Base-by-base conservation (phyloP, 1,140 invertebrate species). In the Scaptodrosophila lebanonensis region DNA sequence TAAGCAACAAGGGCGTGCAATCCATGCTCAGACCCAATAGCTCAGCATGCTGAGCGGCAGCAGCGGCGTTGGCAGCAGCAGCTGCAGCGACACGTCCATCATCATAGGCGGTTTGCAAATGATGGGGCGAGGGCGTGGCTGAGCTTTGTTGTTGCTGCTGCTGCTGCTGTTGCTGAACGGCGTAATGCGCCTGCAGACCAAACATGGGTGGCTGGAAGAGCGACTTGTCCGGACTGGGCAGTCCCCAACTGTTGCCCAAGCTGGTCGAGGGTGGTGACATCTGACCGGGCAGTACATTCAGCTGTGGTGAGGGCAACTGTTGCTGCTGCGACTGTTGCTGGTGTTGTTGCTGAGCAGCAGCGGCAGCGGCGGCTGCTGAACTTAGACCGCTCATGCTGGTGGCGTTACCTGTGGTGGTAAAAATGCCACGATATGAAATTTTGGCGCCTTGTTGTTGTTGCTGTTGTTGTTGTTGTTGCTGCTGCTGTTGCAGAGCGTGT, bases 351-450 rank as follows among this genome's bases (percentile, higher is more conserved):
- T 79, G 72, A 8, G 76, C 33, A 72, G 50, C n/a, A 58, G 60
- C 42, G 58, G 76, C 33, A 29, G 67, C 57, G 36, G 76, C 61
- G 33, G 75, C 40, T 32, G 79, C 52, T 44, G 71, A 62, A 17
- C 25, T 73, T 56, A 85, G 71, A 6, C 57, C 89, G 85, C 69
- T 90, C 87, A 87, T 90, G 87, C 66, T 90, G 87, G 69, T 89
- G 84, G 86, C 90, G 88, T 85, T 87, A 73, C 84, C 85, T 85
- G 91, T 90, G 11, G 91, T 90, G 51, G 92, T 89, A 88, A 93
- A 92, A 75, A 93, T 90, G 29, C 92, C 92, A 57, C 91, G 90
- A 85, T 93, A 92, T 85, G 89, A 92, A 87, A 90, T 91, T 88
- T 90, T 93, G 85, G 88, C 88, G 86, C 60, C 88, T 87, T 86